Conservation (phyloP, 2,797 vertebrate genomes). For the Lindbergichthys nudifrons region DNA sequence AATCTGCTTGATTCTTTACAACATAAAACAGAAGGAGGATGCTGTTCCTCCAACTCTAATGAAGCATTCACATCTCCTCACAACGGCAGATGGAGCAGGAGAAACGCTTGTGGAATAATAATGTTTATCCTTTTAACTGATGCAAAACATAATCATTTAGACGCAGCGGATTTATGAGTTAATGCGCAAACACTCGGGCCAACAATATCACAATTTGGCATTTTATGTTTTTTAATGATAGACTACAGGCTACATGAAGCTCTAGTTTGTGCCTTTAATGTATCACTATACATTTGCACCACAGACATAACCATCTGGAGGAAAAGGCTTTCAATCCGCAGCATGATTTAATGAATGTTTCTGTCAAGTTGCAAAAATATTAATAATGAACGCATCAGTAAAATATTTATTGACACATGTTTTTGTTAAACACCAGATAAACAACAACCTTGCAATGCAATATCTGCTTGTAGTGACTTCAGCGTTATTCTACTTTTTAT, state of each 20-base stretch:
- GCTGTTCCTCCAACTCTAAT: conserved; percentile 31
- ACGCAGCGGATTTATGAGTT: conserved; percentile 5
- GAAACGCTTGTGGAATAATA: background rate
- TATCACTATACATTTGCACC: background rate
- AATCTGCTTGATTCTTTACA: conserved; percentile 29
- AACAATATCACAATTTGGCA: conserved; percentile 16
- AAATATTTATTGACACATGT: too few relatives aligned
- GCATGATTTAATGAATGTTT: background rate
- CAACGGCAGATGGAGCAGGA: conserved; percentile 23
- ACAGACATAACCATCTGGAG: background rate
- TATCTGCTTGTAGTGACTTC: too few relatives aligned
- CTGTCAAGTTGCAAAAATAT: background rate
- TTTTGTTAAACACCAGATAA: too few relatives aligned
- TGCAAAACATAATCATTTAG: conserved; percentile 27
- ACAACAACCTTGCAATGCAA: too few relatives aligned
- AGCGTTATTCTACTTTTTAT: too few relatives aligned
- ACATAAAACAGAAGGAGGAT: conserved; percentile 27
- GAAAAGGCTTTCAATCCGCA: background rate
- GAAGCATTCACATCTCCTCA: conserved; percentile 29
- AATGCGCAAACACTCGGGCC: background rate
- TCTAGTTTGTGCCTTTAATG: background rate
- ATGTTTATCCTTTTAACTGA: conserved; percentile 25
- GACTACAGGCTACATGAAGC: background rate
- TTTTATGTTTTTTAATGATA: conserved; percentile 1
- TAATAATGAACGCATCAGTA: background rate